Evolutionary conservation across 2,797 vertebrate genomes (phyloP).

Genomic region (Astyanax mexicanus): DNA sequence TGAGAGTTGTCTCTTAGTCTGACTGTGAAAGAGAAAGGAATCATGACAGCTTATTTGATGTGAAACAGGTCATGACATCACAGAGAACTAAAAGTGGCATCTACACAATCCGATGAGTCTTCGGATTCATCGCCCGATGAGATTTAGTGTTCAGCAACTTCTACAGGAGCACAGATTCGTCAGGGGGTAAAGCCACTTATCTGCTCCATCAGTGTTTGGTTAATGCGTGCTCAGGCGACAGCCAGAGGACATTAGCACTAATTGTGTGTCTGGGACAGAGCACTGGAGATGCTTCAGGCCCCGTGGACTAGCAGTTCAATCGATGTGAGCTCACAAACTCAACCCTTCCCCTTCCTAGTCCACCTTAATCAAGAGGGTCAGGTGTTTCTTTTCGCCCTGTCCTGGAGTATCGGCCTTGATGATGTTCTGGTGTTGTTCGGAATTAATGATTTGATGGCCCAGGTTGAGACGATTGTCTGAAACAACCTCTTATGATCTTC

Average conservation of each 20-base stretch:
- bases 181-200: slow-evolving; percentile 14
- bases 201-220: slow-evolving; percentile 21
- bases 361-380: slow-evolving; percentile 62
- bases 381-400: not conserved
- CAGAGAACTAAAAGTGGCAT: not conserved
- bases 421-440: not conserved
- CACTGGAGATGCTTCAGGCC: slow-evolving; percentile 54
- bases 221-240: slow-evolving; percentile 15
- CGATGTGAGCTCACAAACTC: slow-evolving; percentile 63
- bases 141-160: slow-evolving; percentile 5
- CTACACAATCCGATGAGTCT: not conserved
- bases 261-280: slow-evolving; percentile 61
- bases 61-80: not conserved
- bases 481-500: not conserved
- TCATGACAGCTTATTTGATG: not conserved
- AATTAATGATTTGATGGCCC: not conserved
- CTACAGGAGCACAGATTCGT: slow-evolving; percentile 17
- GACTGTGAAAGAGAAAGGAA: too few relatives aligned
- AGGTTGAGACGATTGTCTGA: not conserved
- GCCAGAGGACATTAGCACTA: slow-evolving; percentile 61
- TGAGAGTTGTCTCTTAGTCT: too few relatives aligned
- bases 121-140: not conserved
- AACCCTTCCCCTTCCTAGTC: slow-evolving; percentile 53
- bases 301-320: slow-evolving; percentile 60
- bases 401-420: not conserved